Conservation (phyloP, 64 coral and sea anemone species). For the Porites australiensis region DNA sequence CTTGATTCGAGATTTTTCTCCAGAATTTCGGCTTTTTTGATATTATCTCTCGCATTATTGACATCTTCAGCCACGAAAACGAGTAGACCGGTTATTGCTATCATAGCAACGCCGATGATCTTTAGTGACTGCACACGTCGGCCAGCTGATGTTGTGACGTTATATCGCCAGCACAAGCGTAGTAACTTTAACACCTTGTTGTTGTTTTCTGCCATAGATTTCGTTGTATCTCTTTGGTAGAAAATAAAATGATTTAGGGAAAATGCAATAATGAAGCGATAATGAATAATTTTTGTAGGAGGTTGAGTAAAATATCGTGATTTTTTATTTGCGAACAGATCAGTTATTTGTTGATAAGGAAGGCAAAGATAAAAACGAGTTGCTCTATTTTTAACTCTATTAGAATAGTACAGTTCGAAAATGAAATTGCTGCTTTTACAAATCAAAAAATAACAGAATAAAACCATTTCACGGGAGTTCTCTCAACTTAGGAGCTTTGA, state of each 20-base stretch:
- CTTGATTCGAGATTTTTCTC: slow-evolving; percentile 10
- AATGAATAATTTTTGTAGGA: too few relatives aligned
- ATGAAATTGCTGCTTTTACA: too few relatives aligned
- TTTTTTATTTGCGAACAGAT: too few relatives aligned
- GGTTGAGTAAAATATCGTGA: too few relatives aligned
- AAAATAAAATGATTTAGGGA: neutral
- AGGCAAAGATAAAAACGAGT: too few relatives aligned
- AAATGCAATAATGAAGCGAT: too few relatives aligned
- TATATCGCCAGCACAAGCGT: slow-evolving; percentile 18
- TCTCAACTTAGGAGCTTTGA: too few relatives aligned
- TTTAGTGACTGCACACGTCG: slow-evolving; percentile 52
- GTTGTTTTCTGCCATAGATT: neutral
- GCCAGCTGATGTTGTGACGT: slow-evolving; percentile 10
- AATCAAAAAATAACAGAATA: too few relatives aligned
- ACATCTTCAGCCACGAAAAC: slow-evolving; percentile 50
- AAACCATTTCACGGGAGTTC: too few relatives aligned
- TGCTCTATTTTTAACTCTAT: too few relatives aligned
- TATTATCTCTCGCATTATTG: neutral
- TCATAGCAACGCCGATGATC: slow-evolving; percentile 50
- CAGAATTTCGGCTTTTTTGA: neutral
- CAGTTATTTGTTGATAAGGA: too few relatives aligned
- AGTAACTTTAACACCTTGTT: neutral
- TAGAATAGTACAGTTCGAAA: too few relatives aligned
- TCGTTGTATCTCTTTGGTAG: neutral
- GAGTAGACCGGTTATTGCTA: slow-evolving; percentile 38